Evolutionary conservation across 2,113 vertebrate species (phyloP).

Genomic region (Vanacampus margaritifer): DNA sequence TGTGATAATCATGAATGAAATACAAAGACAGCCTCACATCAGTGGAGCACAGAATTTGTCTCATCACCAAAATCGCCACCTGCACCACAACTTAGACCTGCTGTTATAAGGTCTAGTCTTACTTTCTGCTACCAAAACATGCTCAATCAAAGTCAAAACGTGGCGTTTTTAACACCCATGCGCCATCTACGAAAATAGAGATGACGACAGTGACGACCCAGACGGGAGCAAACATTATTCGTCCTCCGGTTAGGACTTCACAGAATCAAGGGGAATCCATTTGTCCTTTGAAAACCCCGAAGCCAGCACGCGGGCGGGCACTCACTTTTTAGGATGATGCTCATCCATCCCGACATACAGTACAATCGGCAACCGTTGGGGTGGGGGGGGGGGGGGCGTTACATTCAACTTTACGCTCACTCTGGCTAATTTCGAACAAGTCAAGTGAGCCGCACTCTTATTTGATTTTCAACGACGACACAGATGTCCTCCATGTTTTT

Average conservation of each 20-base stretch:
- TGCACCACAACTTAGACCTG: too few relatives aligned
- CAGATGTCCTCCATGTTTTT: constrained; percentile 32
- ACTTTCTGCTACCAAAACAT: too few relatives aligned
- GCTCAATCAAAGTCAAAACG: too few relatives aligned
- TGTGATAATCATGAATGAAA: too few relatives aligned
- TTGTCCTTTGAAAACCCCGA: not conserved
- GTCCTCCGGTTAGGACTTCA: not conserved
- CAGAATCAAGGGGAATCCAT: not conserved
- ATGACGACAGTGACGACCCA: not conserved
- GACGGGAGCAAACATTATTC: not conserved
- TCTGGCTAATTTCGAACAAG: not conserved
- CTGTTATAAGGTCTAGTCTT: too few relatives aligned
- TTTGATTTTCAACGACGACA: too few relatives aligned
- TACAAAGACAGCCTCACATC: too few relatives aligned
- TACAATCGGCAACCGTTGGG: not conserved
- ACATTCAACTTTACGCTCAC: not conserved
- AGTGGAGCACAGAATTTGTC: too few relatives aligned
- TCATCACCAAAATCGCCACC: too few relatives aligned
- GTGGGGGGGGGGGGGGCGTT: too few relatives aligned
- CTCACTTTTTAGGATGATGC: constrained; percentile 21
- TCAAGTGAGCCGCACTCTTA: not conserved
- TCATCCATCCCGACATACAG: constrained; percentile 17
- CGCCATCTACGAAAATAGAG: too few relatives aligned
- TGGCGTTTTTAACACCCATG: too few relatives aligned
- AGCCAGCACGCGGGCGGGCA: not conserved